Base-by-base conservation (phyloP, 1,140 invertebrate genomes). In the Parapsyche elsis region DNA sequence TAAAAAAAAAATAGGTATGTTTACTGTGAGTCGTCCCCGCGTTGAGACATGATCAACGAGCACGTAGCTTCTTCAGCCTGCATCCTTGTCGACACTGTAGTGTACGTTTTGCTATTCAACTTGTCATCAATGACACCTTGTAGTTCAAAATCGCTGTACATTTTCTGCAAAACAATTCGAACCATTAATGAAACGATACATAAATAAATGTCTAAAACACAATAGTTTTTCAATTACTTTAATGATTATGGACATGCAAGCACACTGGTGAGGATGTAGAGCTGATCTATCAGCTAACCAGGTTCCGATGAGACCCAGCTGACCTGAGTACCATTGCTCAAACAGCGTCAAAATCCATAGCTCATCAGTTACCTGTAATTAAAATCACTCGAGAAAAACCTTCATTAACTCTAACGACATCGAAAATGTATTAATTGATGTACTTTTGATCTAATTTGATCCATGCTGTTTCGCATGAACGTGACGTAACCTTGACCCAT, bases 111-210 rank as follows among this genome's bases (percentile, higher is more conserved):
- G 61, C 95, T 97, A 90, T 99, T 98, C n/a, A 99, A 89, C 88
- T 97, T 97, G 86, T 99, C 97, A 86, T 99, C 98, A 87, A 97
- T 96, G 19, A 99, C 97, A 80, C 98, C 98, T 91, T 99, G 98
- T 75, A 99, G 92, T 89, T 99, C 98, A 90, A 99, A 99, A 88
- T 99, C 98, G 21, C 97, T 97, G 89, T 98, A 99, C 85, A 99
- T 93, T 95, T 99, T 99, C 95, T 99, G 87, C 21, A 30, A 26
- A 16, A 4, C 23, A 38, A 26, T 71, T 16, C 30, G 5, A 71
- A 71, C 38, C 30, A 71, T 38, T 38, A 12, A 2, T 24, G 12
- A 19, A 67, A 67, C 1, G 10, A 23, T 67, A 67, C 19, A 19
- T 67, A 67, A 16, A 5, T 21, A 12, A 5, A 16, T 67, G 5